Conservation (phyloP, 2,888 invertebrate genomes). For the Drosophila dives region DNA sequence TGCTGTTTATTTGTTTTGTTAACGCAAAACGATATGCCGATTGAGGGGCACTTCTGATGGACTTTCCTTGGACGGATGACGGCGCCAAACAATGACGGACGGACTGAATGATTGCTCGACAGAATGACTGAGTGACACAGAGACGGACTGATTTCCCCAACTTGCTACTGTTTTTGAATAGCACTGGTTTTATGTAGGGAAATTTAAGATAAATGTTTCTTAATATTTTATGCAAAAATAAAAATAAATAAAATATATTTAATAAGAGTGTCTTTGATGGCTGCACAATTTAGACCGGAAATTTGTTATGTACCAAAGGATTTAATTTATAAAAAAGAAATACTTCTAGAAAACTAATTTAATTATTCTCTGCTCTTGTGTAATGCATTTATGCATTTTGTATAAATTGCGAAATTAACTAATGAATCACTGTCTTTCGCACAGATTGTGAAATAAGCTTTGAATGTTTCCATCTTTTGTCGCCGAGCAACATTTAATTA, state of each 20-base stretch:
- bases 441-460: conserved; percentile 30
- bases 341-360: neutral
- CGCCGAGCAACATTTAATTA: conserved; percentile 38
- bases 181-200: neutral
- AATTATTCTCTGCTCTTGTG: neutral
- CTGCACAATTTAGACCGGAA: neutral
- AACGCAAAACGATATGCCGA: conserved; percentile 41
- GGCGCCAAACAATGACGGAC: conserved; percentile 19
- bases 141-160: conserved; percentile 28
- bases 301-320: neutral
- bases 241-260: neutral
- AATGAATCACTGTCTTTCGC: conserved; percentile 14
- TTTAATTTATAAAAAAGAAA: neutral
- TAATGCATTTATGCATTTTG: conserved; percentile 9
- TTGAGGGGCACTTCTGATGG: conserved; percentile 51
- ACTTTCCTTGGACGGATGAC: conserved; percentile 52
- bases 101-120: conserved; percentile 20
- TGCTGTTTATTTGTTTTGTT: conserved; percentile 19
- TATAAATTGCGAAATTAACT: conserved; percentile 15
- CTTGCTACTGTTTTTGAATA: conserved; percentile 7
- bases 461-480: conserved; percentile 12
- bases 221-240: neutral
- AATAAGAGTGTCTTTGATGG: neutral
- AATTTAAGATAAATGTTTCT: neutral
- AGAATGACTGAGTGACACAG: conserved; percentile 27